Evolutionary conservation across 2,113 vertebrate species (phyloP).

Genomic region (Apus apus): DNA sequence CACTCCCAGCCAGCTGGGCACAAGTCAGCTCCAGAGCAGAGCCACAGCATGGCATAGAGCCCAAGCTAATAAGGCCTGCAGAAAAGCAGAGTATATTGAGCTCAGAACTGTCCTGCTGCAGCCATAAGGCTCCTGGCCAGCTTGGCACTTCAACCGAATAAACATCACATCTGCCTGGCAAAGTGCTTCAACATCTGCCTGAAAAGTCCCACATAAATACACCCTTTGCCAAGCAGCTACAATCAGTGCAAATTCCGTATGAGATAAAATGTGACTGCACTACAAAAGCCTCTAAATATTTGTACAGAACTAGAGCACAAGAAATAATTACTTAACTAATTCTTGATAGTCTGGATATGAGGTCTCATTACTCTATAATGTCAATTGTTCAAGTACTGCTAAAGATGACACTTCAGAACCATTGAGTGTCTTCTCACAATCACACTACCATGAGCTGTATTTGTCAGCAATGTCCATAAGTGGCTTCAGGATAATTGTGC

Average conservation of each 20-base stretch:
- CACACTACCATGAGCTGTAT: neutral
- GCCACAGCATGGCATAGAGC: neutral
- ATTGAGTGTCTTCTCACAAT: neutral
- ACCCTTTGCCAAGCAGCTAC: neutral
- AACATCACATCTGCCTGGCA: conserved; percentile 38
- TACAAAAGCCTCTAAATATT: conserved; percentile 15
- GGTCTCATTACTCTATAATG: neutral
- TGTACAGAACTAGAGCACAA: neutral
- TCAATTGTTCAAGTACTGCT: conserved; percentile 26
- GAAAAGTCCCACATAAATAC: neutral
- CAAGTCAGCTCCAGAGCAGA: neutral
- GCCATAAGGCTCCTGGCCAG: conserved; percentile 13
- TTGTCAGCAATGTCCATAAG: neutral
- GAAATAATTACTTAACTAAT: conserved; percentile 41
- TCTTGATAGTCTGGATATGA: conserved; percentile 1
- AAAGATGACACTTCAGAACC: conserved; percentile 15
- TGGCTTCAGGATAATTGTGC: conserved; percentile 15
- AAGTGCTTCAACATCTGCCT: conserved; percentile 29
- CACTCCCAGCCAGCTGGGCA: neutral
- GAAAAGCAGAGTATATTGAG: neutral
- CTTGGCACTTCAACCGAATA: neutral
- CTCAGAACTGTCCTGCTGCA: neutral
- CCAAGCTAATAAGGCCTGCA: neutral
- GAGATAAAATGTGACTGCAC: neutral
- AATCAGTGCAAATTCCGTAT: neutral